Base-by-base conservation (phyloP, 2,797 vertebrate species). In the Ceryle rudis region DNA sequence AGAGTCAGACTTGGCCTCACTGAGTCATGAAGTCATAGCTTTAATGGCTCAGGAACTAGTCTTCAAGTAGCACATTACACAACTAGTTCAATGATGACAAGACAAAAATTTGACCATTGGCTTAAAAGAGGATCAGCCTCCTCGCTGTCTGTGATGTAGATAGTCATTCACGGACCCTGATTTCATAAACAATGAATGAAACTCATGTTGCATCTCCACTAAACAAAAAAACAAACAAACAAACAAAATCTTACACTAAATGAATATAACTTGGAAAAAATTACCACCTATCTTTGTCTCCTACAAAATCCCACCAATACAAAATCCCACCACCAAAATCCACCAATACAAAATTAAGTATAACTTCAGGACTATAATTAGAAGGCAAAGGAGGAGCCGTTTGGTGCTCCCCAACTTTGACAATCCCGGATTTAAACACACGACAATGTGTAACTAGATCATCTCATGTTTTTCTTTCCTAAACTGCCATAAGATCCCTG, bases 391-490 rank as follows among this genome's bases (percentile, higher is more conserved):
- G 26, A 78, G 29, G 12, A 93, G 60, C 54, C 75, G 69, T 96
- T 94, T 82, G 84, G 3, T 49, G 39, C 69, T 94, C 44, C 65
- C 37, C 7, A 11, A 97, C 64, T 91, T 81, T 49, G 75, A 95
- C 28, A 54, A 86, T 33, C 33, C 55, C 86, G 84, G 94, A 95
- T 80, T 97, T 97, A 97, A 90, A 98, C 89, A 97, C 89, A 87
- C 91, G 97, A 96, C 95, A 95, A 86, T 87, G 94, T 97, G 98
- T 98, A 98, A 98, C 96, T 96, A 98, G 97, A 98, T 96, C 97
- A 97, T 96, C 94, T 97, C 74, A 90, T 91, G 79, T 97, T 97
- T 98, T 97, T 91, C 89, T 97, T 98, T 94, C 89, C 90, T 90
- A 94, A 93, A 89, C 64, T 21, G 44, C 55, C 95, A 9, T 78